Evolutionary conservation across 2,797 vertebrate species (phyloP), one percentile per base, ranked within the genome.

Genomic region (Loriculus beryllinus): DNA sequence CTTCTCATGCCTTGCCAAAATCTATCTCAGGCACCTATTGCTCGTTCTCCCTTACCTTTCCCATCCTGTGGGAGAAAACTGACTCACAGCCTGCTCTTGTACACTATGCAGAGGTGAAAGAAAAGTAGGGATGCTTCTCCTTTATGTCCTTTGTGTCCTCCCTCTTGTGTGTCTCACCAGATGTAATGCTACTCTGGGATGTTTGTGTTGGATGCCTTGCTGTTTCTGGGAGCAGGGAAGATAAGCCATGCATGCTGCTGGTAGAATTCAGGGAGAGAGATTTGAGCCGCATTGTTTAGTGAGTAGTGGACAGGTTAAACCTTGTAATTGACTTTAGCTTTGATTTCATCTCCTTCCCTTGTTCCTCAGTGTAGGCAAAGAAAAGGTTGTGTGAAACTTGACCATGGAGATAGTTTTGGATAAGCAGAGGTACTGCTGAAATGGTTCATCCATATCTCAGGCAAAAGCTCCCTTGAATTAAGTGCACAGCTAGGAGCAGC

Each of bases 101-200:
- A 3, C 6, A 1, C 17, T 31, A 14, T 8, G 5, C n/a, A 69
- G 47, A 33, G 35, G 14, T 15, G 35, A 52, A 33, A 3, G 9
- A 75, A 35, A 80, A 25, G 14, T 4, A 52, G 29, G 10, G 40
- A 28, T 64, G 31, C 37, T 67, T 47, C 37, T 85, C 8, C 37
- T 45, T 77, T 43, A 17, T 10, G 33, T 56, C 12, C 12, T 69
- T 57, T 43, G 25, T 63, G 45, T 18, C 69, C 10, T 48, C 25
- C 45, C 10, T 71, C 16, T 49, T 67, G 23, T 49, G 75, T 28
- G 3, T 76, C 4, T 3, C 20, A 71, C 1, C 6, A 37, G 42
- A 28, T 1, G 2, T 2, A 21, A 14, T 14, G 16, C 29, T 40
- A 4, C 52, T 48, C 45, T 0, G 4, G 31, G 25, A 40, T 31